A percentile compares a stretch with the other conserved stretches of the same genome.
Conservation (phyloP, 2,888 invertebrate species). For the Conops quadrifasciatus region DNA sequence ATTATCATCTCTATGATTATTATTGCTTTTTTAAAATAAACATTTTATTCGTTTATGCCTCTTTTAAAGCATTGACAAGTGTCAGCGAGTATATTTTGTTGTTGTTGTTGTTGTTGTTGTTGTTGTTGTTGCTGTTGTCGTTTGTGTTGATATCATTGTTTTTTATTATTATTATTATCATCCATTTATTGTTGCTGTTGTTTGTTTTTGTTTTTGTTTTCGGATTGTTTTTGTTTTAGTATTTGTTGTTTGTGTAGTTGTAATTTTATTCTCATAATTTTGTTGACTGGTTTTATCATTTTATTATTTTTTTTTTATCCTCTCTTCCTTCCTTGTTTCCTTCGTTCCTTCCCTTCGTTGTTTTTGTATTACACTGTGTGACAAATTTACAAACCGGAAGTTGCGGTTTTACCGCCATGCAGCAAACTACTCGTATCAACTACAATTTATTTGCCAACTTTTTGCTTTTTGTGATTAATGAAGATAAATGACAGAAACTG, state of each 20-base stretch:
- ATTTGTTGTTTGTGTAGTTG: neutral
- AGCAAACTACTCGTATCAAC: conserved; percentile 27
- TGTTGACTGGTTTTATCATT: neutral
- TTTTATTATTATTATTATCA: too few relatives aligned
- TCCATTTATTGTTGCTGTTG: too few relatives aligned
- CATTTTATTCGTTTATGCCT: too few relatives aligned
- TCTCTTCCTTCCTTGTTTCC: neutral
- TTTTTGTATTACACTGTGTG: neutral
- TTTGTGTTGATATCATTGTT: too few relatives aligned
- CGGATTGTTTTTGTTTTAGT: neutral
- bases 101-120: neutral
- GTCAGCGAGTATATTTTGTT: neutral
- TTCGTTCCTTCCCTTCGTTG: neutral
- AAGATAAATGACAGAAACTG: conserved; percentile 8
- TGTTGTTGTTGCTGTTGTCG: conserved; percentile 1
- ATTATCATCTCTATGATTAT: too few relatives aligned
- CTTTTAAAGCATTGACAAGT: too few relatives aligned
- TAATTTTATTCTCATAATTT: neutral
- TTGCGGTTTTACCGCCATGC: conserved; percentile 26
- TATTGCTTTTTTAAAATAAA: too few relatives aligned
- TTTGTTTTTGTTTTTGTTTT: neutral
- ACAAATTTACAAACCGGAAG: conserved; percentile 14
- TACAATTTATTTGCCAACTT: conserved; percentile 23
- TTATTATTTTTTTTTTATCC: neutral
- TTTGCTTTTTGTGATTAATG: conserved; percentile 15